Conservation (phyloP, 2,113 vertebrate species). For the Brachypteracias leptosomus region DNA sequence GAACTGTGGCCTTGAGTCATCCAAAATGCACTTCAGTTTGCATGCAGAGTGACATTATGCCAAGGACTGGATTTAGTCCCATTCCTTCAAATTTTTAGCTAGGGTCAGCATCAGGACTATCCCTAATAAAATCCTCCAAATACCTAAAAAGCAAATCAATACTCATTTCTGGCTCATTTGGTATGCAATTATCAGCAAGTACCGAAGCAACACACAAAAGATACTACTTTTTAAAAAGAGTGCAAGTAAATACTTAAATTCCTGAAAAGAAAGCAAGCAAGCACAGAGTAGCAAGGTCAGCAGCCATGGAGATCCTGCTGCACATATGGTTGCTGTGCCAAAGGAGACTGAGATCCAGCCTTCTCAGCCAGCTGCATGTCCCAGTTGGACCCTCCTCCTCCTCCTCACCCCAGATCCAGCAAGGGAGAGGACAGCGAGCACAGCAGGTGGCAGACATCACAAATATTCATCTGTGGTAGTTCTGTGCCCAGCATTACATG, state of each 20-base stretch:
- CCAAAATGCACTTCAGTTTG: not conserved
- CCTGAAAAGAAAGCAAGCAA: not conserved
- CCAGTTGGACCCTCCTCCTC: not conserved
- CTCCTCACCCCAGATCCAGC: not conserved
- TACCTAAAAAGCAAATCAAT: not conserved
- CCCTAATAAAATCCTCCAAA: not conserved
- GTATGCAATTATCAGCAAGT: not conserved
- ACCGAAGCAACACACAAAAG: not conserved
- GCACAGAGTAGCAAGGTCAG: not conserved
- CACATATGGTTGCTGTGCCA: not conserved
- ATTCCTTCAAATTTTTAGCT: not conserved
- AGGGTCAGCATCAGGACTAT: not conserved
- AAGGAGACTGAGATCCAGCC: not conserved
- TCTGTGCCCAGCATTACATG: accelerated
- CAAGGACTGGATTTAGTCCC: not conserved
- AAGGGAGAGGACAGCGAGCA: accelerated
- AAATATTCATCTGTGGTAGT: not conserved
- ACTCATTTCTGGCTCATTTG: not conserved
- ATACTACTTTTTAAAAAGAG: not conserved
- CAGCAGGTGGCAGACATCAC: not conserved
- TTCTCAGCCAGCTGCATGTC: not conserved
- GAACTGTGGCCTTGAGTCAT: not conserved
- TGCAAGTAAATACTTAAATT: not conserved
- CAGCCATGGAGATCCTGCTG: not conserved
- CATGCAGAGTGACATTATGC: not conserved